phyloP scores from a whole-genome alignment of 2,888 invertebrate genomes.

The Noctua janthina region DNA sequence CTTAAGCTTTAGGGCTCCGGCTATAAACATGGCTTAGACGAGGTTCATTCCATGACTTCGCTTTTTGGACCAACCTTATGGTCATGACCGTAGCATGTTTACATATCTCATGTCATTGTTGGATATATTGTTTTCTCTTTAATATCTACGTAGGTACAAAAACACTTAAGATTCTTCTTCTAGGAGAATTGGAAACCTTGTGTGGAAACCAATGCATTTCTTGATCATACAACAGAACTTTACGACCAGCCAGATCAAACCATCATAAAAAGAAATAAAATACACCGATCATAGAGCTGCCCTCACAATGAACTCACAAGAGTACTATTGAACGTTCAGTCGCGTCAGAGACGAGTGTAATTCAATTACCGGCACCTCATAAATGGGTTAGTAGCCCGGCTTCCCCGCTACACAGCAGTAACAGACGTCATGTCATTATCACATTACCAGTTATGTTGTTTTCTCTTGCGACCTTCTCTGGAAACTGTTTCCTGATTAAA shows the following conservation, averaged over 20 bases:
- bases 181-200: not conserved
- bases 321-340: constrained; percentile 61
- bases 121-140: not conserved
- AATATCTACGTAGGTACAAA: not conserved
- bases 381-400: constrained; percentile 85
- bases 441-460: constrained; percentile 71
- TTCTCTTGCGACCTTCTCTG: constrained; percentile 57
- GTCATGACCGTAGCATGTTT: not conserved
- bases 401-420: constrained; percentile 73
- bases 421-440: constrained; percentile 72
- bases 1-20: constrained; percentile 40
- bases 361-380: constrained; percentile 82
- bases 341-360: constrained; percentile 75
- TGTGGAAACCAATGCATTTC: not conserved
- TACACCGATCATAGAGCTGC: constrained; percentile 37
- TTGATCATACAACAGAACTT: constrained; percentile 15
- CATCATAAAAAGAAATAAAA: constrained; percentile 14
- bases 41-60: not conserved
- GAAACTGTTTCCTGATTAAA: constrained; percentile 41
- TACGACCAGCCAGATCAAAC: constrained; percentile 8
- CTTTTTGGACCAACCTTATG: not conserved
- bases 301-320: constrained; percentile 53
- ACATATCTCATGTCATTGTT: not conserved
- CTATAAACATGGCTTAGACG: constrained; percentile 30
- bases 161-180: not conserved